Evolutionary conservation across 2,888 invertebrate species (phyloP), one percentile per base, ranked within the genome.

Genomic region (Carterocephalus palaemon): DNA sequence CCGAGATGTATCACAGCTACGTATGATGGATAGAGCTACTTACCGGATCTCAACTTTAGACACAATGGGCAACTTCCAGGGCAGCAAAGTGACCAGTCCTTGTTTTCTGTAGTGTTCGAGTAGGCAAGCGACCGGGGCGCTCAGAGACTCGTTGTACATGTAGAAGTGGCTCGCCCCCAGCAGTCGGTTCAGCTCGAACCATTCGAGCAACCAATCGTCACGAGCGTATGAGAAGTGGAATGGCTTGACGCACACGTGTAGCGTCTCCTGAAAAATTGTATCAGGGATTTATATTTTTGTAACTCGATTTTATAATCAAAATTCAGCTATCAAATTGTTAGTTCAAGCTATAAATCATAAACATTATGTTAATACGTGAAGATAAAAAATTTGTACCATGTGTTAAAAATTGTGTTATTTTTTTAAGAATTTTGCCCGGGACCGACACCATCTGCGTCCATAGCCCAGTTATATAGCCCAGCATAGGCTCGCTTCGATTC

Each of bases 81-180:
- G 93, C 57, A 95, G 80, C 52, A 95, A 70, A 1, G 92, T 92
- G 45, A 94, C 90, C 5, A 92, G 69, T 1, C 93, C 93, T 55
- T 88, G 85, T 49, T 86, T 77, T 50, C 83, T 82, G 65, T 93
- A 95, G 67, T 93, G 89, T 26, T 90, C 88, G 24, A 96, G 83
- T 13, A 95, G 88, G 68, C 96, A 96, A 9, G 90, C 90, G 7
- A 94, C 95, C 37, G 92, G 91, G 0, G 89, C 80, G 10, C 96
- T 95, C 29, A 96, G 87, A 0, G 96, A 95, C 70, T 95, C 93
- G 72, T 97, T 97, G 85, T 96, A 97, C 79, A 97, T 92, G 39
- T 95, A 95, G 75, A 97, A 95, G 73, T 96, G 95, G 37, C 90
- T 91, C 23, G 93, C 94, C 0, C 97, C 97, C 54, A 97, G 83